Evolutionary conservation across 2,888 invertebrate genomes (phyloP), one percentile per base, ranked within the genome.

Genomic region (Metacarcinus magister): DNA sequence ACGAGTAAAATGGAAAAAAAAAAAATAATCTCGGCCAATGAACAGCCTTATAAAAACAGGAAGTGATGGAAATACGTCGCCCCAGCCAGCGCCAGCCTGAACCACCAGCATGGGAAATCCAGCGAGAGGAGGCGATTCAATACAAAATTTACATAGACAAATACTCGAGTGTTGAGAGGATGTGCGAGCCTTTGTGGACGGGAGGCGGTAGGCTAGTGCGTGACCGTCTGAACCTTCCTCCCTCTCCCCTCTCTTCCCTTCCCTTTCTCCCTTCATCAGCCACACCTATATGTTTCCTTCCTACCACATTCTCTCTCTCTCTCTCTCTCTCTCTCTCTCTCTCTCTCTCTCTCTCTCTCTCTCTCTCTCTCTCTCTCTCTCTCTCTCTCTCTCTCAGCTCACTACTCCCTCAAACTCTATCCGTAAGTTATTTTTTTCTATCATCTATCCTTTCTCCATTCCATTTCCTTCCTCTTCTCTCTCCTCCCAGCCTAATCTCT

Each of bases 101-200:
- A 44, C 44, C 91, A 91, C 91, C 46, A n/a, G 91, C 91, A 54
- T 54, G 48, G 44, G 82, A 48, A 92, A 54, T 48, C 46, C 16
- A 32, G 46, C 19, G 48, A 48, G 54, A n/a, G 92, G 92, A 23
- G 54, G 48, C 48, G 92, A 48, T 92, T 46, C 92, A 92, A 48
- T 92, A 54, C 48, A 92, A 92, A 92, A 92, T 92, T 92, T 92
- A 92, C 92, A 92, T 92, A 92, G 92, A 92, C 92, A 92, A 92
- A 92, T 92, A 92, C 92, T 92, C 46, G 54, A 54, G 48, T 92
- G 46, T 48, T 48, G 92, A 32, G 92, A 92, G 92, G 54, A 48
- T 44, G 46, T 44, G 92, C 48, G 39, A 19, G 28, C 92, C 92
- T 54, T 92, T 92, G 54, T 48, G 48, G n/a, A 10, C n/a, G 28